Conservation (phyloP, 64 coral and sea anemone species). For the Montipora efflorescens region DNA sequence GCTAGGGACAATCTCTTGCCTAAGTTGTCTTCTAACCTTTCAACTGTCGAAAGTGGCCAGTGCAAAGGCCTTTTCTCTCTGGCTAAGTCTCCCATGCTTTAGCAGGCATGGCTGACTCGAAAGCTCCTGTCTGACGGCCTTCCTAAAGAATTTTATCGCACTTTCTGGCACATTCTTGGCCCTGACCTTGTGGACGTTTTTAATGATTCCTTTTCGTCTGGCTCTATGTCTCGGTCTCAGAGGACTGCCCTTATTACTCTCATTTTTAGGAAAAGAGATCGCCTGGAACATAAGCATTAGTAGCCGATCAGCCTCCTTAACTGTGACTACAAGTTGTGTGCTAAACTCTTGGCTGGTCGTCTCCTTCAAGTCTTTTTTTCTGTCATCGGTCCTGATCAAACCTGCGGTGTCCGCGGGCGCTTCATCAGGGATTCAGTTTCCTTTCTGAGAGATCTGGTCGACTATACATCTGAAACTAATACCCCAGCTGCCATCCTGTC, state of each 20-base stretch:
- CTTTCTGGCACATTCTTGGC: conserved; percentile 1
- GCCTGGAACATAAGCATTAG: neutral
- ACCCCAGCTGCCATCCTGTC: neutral
- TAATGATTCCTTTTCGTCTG: neutral
- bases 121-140: conserved; percentile 38
- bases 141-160: conserved; percentile 33
- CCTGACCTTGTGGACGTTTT: conserved; percentile 1
- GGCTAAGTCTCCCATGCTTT: neutral
- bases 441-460: neutral
- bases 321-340: conserved; percentile 30
- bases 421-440: conserved; percentile 42
- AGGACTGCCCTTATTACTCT: neutral
- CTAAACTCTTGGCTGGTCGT: neutral
- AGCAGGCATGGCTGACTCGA: neutral
- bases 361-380: neutral
- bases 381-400: conserved; percentile 6
- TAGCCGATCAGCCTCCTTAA: conserved; percentile 27
- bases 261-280: conserved; percentile 16
- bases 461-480: neutral
- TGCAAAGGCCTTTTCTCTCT: conserved; percentile 7
- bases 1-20: neutral
- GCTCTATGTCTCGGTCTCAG: neutral
- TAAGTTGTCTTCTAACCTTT: neutral
- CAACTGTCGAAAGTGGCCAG: neutral
- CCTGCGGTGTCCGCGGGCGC: conserved; percentile 4